Conservation (phyloP, 2,888 invertebrate genomes). For the Drosophila siamana region DNA sequence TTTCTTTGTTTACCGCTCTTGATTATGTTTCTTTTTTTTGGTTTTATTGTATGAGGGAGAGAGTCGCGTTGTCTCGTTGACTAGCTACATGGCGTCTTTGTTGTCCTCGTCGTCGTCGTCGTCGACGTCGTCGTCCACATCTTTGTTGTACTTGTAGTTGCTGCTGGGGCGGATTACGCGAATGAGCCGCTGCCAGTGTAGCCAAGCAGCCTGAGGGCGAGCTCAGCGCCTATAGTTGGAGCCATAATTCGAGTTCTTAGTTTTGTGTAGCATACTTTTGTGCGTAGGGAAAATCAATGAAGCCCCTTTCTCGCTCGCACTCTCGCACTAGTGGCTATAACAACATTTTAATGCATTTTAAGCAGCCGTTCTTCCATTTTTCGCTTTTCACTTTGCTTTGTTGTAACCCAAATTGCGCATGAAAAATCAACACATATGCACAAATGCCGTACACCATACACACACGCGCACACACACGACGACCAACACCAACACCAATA, state of each 20-base stretch:
- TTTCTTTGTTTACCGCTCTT: slow-evolving; percentile 3
- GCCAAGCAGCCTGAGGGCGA: slow-evolving; percentile 23
- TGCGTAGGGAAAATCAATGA: slow-evolving; percentile 80
- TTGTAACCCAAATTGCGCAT: slow-evolving; percentile 80
- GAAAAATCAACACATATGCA: slow-evolving; percentile 68
- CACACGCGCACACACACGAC: slow-evolving; percentile 21
- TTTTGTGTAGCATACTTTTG: slow-evolving; percentile 65
- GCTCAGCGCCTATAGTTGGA: slow-evolving; percentile 30
- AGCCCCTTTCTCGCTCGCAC: slow-evolving; percentile 36
- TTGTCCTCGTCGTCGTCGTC: slow-evolving; percentile 3
- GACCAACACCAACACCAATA: slow-evolving; percentile 15
- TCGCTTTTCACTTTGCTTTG: slow-evolving; percentile 59
- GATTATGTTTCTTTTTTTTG: not conserved
- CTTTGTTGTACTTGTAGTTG: slow-evolving; percentile 26
- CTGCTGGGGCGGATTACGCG: slow-evolving; percentile 26
- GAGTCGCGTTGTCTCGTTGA: slow-evolving; percentile 28
- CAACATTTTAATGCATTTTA: slow-evolving; percentile 77
- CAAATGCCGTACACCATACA: slow-evolving; percentile 31
- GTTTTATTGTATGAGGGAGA: slow-evolving; percentile 15
- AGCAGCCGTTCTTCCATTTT: slow-evolving; percentile 62
- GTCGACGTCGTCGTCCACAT: slow-evolving; percentile 42
- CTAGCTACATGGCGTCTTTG: slow-evolving; percentile 54
- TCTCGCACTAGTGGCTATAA: slow-evolving; percentile 5
- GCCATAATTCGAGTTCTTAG: slow-evolving; percentile 31
- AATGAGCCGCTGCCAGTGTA: slow-evolving; percentile 35